A percentile compares a stretch with the other conserved stretches of the same genome.
These are phyloP conservation scores for Scaptomyza tumidula DNA, from an alignment of 2,888 invertebrate species.

Conservation along the genomic window DNA sequence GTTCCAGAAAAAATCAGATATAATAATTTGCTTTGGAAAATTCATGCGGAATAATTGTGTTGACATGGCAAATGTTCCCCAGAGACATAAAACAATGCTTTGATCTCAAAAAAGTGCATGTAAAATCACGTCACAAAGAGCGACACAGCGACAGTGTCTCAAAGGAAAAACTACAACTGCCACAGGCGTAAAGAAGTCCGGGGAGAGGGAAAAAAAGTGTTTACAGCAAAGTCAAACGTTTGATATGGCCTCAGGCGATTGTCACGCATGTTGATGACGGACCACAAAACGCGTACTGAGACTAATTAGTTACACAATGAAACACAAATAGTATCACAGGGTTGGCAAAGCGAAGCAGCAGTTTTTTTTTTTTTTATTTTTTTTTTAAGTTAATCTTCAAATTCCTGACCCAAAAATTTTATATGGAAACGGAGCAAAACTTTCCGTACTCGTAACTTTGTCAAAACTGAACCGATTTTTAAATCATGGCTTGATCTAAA, in stretches of 20 bases:
- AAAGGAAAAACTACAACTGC: slow-evolving; percentile 1
- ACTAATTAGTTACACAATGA: slow-evolving; percentile 47
- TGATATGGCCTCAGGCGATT: slow-evolving; percentile 66
- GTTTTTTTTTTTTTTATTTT: too few species aligned
- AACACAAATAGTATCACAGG: slow-evolving; percentile 15
- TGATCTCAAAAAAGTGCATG: slow-evolving; percentile 33
- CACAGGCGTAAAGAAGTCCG: background rate
- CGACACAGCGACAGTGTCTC: background rate
- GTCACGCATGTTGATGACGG: slow-evolving; percentile 43
- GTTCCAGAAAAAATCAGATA: background rate
- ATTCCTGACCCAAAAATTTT: too few species aligned
- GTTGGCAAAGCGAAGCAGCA: background rate
- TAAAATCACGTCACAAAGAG: background rate
- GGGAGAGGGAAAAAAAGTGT: slow-evolving; percentile 2
- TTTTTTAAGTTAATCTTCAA: too few species aligned
- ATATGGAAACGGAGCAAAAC: too few species aligned
- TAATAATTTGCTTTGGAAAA: background rate
- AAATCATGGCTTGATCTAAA: too few species aligned
- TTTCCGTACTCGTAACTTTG: too few species aligned
- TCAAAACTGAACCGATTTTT: too few species aligned
- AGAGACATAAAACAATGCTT: slow-evolving; percentile 27
- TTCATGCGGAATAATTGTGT: background rate
- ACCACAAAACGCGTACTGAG: slow-evolving; percentile 28
- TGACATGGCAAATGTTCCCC: slow-evolving; percentile 3
- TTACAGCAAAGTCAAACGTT: slow-evolving; percentile 50